phyloP scores from a whole-genome alignment of 1,140 invertebrate species.

The Nomia melanderi region DNA sequence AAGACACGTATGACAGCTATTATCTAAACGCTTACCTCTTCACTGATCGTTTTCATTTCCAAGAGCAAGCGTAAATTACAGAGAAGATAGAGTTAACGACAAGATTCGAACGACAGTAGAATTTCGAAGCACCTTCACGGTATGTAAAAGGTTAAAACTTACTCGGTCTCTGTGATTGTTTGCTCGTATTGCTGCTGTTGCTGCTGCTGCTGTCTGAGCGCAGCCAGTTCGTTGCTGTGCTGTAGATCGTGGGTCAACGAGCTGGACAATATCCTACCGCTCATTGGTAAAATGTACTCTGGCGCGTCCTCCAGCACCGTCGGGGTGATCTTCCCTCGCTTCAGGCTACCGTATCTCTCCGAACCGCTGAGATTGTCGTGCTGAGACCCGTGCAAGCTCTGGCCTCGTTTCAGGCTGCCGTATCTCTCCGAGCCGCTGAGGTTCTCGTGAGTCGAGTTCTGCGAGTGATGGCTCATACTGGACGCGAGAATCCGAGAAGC shows the following conservation, averaged over 20 bases:
- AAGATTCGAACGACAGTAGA: conserved; percentile 36
- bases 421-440: conserved; percentile 76
- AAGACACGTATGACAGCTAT: background rate
- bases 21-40: conserved; percentile 70
- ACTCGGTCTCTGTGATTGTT: conserved; percentile 82
- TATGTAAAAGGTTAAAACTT: conserved; percentile 68
- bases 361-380: conserved; percentile 75
- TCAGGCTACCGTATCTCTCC: conserved; percentile 77
- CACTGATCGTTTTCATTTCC: conserved; percentile 59
- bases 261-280: conserved; percentile 76
- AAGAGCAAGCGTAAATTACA: conserved; percentile 74
- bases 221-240: conserved; percentile 76
- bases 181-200: conserved; percentile 74
- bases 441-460: conserved; percentile 79
- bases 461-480: conserved; percentile 81
- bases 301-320: conserved; percentile 73
- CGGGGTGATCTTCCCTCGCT: conserved; percentile 75
- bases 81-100: conserved; percentile 71
- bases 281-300: conserved; percentile 78
- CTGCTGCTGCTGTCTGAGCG: conserved; percentile 72
- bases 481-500: conserved; percentile 77
- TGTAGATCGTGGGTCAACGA: conserved; percentile 77
- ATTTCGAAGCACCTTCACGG: too few species aligned
- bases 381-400: conserved; percentile 75
- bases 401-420: conserved; percentile 76